A percentile compares a stretch with the other conserved stretches of the same genome.
Conservation (phyloP, 2,888 invertebrate species). For the Hylaea fasciaria region DNA sequence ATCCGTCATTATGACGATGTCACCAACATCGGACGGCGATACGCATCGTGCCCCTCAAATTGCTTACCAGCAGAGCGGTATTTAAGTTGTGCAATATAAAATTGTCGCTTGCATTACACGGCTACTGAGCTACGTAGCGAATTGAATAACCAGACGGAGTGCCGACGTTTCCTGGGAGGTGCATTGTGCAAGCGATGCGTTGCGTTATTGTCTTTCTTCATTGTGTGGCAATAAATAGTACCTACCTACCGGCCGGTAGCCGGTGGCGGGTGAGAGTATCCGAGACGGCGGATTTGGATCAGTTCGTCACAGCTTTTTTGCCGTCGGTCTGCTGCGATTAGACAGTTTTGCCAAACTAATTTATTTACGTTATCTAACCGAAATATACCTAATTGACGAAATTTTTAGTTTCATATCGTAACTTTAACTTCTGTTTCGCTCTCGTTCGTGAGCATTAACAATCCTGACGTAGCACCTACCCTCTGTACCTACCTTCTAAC, state of each 20-base stretch:
- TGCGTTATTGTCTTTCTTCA: conserved; percentile 45
- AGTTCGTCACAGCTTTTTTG: conserved; percentile 10
- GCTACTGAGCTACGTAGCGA: conserved; percentile 48
- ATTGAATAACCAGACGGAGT: conserved; percentile 48
- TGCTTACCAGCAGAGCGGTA: conserved; percentile 48
- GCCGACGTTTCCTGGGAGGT: conserved; percentile 58
- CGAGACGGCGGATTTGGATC: conserved; percentile 1
- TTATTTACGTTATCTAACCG: not conserved
- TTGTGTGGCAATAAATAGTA: conserved; percentile 47
- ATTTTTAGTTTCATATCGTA: too few species aligned
- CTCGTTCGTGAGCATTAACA: too few species aligned
- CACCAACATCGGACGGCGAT: conserved; percentile 61
- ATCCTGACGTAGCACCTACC: too few species aligned
- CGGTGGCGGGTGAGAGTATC: conserved; percentile 8
- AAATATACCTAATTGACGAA: too few species aligned
- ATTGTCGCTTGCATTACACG: conserved; percentile 68
- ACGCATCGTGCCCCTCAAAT: conserved; percentile 77
- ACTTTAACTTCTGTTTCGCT: too few species aligned
- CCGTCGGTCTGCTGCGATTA: too few species aligned
- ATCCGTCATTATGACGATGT: conserved; percentile 14
- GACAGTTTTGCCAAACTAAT: not conserved
- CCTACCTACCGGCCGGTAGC: conserved; percentile 31
- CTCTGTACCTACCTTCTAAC: too few species aligned
- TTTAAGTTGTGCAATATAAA: conserved; percentile 70
- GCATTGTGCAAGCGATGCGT: conserved; percentile 55